A percentile compares a stretch with the other conserved stretches of the same genome.
These are phyloP conservation scores for Trematocara nigrifrons DNA, from an alignment of 2,113 vertebrate species.

Conservation along the genomic window DNA sequence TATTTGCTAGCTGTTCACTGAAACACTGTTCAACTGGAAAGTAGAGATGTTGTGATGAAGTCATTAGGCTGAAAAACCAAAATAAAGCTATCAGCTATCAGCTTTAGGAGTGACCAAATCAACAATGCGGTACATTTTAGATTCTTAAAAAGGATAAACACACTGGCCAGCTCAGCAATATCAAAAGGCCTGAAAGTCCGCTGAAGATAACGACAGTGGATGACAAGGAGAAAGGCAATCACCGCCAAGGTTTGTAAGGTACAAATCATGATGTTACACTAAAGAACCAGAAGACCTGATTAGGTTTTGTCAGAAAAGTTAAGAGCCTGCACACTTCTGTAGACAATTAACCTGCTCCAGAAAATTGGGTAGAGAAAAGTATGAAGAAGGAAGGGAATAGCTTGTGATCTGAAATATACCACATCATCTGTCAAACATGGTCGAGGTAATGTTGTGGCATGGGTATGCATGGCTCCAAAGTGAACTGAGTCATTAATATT, in stretches of 20 bases:
- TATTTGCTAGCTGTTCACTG: background rate
- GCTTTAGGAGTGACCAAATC: background rate
- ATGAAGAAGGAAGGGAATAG: background rate
- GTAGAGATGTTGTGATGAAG: background rate
- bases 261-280: background rate
- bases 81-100: background rate
- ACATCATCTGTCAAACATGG: background rate
- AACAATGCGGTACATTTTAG: rapidly evolving
- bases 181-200: background rate
- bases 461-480: background rate
- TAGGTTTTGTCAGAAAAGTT: background rate
- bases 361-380: background rate
- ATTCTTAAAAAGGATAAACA: background rate
- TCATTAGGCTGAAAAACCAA: background rate
- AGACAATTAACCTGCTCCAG: background rate
- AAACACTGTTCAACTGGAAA: background rate
- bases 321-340: background rate
- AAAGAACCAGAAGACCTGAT: background rate
- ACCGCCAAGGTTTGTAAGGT: background rate
- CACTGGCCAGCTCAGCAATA: background rate
- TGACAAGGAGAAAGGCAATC: background rate
- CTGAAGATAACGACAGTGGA: rapidly evolving
- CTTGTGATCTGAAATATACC: background rate
- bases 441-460: background rate
- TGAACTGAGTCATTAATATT: background rate